Evolutionary conservation across 2,888 invertebrate species (phyloP).

Genomic region (Dryobotodes eremita): DNA sequence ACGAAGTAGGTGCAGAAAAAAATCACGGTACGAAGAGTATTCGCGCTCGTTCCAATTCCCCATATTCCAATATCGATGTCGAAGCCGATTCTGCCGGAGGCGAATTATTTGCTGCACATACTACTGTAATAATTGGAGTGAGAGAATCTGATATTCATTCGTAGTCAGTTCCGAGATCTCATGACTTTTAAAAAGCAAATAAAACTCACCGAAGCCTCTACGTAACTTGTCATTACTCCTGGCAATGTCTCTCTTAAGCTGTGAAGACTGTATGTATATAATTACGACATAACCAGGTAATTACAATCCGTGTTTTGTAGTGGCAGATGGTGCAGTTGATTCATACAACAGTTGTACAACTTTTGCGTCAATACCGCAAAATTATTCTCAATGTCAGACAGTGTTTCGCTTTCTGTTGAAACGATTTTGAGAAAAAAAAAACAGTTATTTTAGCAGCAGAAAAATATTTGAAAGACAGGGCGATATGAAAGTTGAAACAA

Average conservation of each 20-base stretch:
- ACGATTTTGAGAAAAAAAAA: conserved; percentile 6
- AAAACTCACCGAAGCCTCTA: neutral
- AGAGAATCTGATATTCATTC: conserved; percentile 13
- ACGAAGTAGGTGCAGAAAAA: conserved; percentile 69
- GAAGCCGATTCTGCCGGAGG: neutral
- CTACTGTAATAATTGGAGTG: conserved; percentile 23
- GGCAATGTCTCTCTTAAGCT: conserved; percentile 41
- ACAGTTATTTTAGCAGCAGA: neutral
- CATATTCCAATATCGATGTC: conserved; percentile 24
- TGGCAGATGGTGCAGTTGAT: conserved; percentile 74
- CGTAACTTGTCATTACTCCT: conserved; percentile 21
- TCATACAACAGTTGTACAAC: conserved; percentile 71
- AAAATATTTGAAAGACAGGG: neutral
- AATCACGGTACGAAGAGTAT: conserved; percentile 56
- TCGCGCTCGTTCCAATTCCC: conserved; percentile 21
- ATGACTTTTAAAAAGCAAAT: conserved; percentile 27
- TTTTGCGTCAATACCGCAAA: conserved; percentile 67
- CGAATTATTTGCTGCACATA: conserved; percentile 7
- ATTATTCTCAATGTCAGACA: conserved; percentile 43
- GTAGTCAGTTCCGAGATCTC: neutral
- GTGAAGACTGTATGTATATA: conserved; percentile 15
- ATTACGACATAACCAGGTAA: conserved; percentile 61
- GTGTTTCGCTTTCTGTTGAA: conserved; percentile 26
- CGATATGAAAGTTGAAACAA: neutral
- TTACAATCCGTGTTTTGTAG: conserved; percentile 67